phyloP scores from a whole-genome alignment of 2,888 invertebrate genomes.

The Leistus spinibarbis region DNA sequence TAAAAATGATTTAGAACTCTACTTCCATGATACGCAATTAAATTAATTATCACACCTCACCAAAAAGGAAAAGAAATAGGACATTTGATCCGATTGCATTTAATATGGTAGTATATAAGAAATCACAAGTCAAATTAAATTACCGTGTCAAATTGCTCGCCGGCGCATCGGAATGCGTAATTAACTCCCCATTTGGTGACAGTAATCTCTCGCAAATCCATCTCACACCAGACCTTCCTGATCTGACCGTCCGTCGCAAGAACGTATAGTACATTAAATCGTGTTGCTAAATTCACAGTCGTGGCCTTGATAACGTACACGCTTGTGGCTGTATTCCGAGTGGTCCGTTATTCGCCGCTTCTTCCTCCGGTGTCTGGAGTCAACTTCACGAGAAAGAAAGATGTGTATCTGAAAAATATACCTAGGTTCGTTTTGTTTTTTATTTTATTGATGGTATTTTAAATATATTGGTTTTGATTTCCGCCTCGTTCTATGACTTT shows the following conservation, averaged over 20 bases:
- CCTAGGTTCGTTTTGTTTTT: background rate
- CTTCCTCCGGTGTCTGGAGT: background rate
- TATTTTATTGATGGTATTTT: background rate
- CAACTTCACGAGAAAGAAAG: background rate
- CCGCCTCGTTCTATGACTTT: background rate
- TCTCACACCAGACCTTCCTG: background rate
- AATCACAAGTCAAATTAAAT: background rate
- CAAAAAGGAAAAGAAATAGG: background rate
- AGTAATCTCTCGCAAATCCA: background rate
- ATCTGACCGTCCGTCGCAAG: background rate
- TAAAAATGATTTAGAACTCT: too few relatives aligned
- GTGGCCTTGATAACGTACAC: constrained; percentile 3
- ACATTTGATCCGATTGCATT: background rate
- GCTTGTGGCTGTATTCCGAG: background rate
- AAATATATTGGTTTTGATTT: background rate
- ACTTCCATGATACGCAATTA: background rate
- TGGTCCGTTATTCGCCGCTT: background rate
- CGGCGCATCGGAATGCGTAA: too few relatives aligned
- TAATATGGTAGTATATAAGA: background rate
- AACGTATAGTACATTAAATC: background rate
- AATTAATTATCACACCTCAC: background rate
- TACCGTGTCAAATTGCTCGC: background rate
- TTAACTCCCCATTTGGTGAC: background rate
- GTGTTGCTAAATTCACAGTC: background rate
- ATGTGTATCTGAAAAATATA: constrained; percentile 5